Base-by-base conservation (phyloP, 2,888 invertebrate genomes). In the Esperia sulphurella region DNA sequence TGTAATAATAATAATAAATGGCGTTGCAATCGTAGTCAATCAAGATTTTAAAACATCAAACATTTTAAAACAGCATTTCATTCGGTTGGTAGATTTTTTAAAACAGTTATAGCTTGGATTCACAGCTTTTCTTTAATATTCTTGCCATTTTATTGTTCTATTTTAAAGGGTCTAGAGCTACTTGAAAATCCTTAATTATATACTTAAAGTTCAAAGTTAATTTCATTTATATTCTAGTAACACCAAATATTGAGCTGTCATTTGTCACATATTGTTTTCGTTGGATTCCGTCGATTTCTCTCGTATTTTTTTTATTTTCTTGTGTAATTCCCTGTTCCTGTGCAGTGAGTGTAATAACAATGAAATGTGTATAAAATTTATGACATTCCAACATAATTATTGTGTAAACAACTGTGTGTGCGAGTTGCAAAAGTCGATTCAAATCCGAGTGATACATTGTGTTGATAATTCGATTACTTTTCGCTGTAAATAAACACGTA, bases 391-490 rank as follows among this genome's bases (percentile, higher is more conserved):
- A 10, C n/a, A 35, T n/a, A 35, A n/a, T 35, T 35, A 2, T 3
- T 35, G n/a, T n/a, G 2, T 1, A 35, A 35, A 35, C 35, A 35
- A n/a, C n/a, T 9, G 1, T 10, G 8, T n/a, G 9, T n/a, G n/a
- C 3, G n/a, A 35, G 35, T 35, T 35, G n/a, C 35, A n/a, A 35
- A n/a, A 35, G n/a, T n/a, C n/a, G 8, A 35, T 10, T n/a, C 35
- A 35, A 35, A 21, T 21, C 21, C 21, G 21, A 2, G 21, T 8
- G 7, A 33, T 4, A 10, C 13, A 12, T 12, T 30, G 43, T 43
- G 43, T n/a, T 46, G 31, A 8, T n/a, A 45, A 50, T 46, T 41
- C 30, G 46, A 50, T 50, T 50, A 44, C 29, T 9, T 41, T 44
- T 50, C n/a, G 14, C 28, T 12, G 46, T 46, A 44, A 45, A 47